Evolutionary conservation across 1,140 invertebrate genomes (phyloP), one percentile per base, ranked within the genome.

Genomic region (Acyrthosiphon pisum): DNA sequence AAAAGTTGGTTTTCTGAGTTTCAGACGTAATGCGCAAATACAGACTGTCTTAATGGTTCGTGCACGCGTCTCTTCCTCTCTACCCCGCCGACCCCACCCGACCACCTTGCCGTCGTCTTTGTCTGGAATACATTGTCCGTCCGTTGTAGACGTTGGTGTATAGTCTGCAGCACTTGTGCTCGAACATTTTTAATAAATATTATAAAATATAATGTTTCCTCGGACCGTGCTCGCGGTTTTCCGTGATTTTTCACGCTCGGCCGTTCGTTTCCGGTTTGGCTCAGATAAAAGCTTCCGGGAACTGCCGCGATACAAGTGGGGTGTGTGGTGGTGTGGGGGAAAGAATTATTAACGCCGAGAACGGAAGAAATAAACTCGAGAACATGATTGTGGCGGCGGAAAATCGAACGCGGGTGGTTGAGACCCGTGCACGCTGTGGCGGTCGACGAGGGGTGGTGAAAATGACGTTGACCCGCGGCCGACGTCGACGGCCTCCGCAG

Each of bases 401-500:
- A 90, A 90, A 56, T 37, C 48, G 48, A 50, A 50, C 35, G 35
- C 50, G 50, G 48, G 50, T 53, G 88, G 88, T 90, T 90, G 50
- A 90, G 88, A 90, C 87, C 23, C 9, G 11, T 41, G 50, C 50
- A 22, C 9, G 50, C 14, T 88, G 2, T 0, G 18, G 26, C 30
- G 86, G 4, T 7, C 23, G 81, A 11, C 37, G 46, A 20, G n/a
- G 87, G 87, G 87, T 89, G 87, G 87, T 89, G 87, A 89, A 53
- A 89, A 89, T 30, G 44, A 53, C 87, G 87, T 89, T 89, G 87
- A 89, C 87, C 87, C 48, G n/a, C 18, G n/a, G 48, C 86, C 84
- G 41, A 41, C 84, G 84, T 86, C 86, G 86, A 48, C 87, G 48
- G 48, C 87, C 18, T 50, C n/a, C 46, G 53, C 46, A 7, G 7